Base-by-base conservation (phyloP, 2,797 vertebrate species). In the Enteromius viviparus region DNA sequence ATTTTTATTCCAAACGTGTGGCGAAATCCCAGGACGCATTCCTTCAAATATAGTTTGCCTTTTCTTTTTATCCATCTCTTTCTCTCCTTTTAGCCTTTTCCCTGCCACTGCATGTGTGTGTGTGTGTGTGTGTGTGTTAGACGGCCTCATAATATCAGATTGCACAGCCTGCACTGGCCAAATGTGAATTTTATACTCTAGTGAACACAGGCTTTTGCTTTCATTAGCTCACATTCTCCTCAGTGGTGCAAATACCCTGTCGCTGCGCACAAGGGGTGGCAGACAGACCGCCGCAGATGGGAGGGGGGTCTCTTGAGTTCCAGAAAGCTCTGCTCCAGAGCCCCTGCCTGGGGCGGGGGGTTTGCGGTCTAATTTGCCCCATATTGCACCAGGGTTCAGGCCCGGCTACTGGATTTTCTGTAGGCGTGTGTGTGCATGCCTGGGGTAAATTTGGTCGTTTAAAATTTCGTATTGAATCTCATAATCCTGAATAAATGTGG, bases 161-260 rank as follows among this genome's bases (percentile, higher is more conserved):
- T 96, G 94, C 94, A 87, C 90, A 92, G 93, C 94, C 93, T 89
- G 89, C 91, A 91, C 75, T 88, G 88, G 92, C 94, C 93, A 90
- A 95, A 95, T 94, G 94, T 92, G 93, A 95, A 96, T 95, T 96
- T 95, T 96, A 95, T 95, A 93, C 94, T 95, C 93, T 91, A 91
- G 88, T 94, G 92, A 96, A 93, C 94, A 92, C 94, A 92, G 94
- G 93, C 94, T 93, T 96, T 94, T 93, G 94, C 93, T 94, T 96
- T 96, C 95, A 96, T 97, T 95, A 96, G 95, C 93, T 95, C 95
- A 92, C 93, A 95, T 95, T 95, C 93, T 94, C 91, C 90, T 92
- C 93, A 95, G 92, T 92, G 87, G 95, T 93, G 95, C 94, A 90
- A 91, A 91, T 93, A 93, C 93, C 93, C 91, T 94, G 93, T 94